These are phyloP conservation scores for Aplidium turbinatum DNA, from an alignment of 23 tunicate species.

Conservation along the genomic window DNA sequence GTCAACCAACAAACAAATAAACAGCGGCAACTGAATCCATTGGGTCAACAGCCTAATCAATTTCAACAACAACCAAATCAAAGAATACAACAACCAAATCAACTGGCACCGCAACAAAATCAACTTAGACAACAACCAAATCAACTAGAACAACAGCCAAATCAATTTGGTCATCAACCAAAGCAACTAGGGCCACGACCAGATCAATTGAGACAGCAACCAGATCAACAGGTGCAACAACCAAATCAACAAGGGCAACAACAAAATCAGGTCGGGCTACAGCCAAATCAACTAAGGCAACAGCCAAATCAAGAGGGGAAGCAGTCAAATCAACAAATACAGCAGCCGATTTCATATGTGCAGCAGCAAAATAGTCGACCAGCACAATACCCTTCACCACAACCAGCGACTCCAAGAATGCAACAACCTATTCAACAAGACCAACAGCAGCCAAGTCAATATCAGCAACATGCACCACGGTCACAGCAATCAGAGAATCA, in stretches of 20 bases:
- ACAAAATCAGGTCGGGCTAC: too few species aligned
- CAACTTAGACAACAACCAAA: background rate
- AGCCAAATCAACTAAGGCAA: background rate
- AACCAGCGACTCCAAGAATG: background rate
- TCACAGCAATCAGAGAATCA: conserved; percentile 6
- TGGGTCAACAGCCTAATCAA: conserved; percentile 19
- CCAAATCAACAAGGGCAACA: background rate
- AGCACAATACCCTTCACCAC: background rate
- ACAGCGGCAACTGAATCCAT: conserved; percentile 15
- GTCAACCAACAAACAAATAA: background rate
- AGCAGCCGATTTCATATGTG: too few species aligned
- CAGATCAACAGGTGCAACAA: background rate
- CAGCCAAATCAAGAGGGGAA: too few species aligned
- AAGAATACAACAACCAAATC: too few species aligned
- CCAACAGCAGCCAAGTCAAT: background rate
- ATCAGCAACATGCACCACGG: background rate
- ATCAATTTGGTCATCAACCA: background rate
- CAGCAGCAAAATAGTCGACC: background rate
- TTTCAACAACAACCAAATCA: conserved; percentile 16
- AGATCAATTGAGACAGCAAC: background rate
- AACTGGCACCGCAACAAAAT: conserved; percentile 10
- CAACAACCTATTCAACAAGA: background rate
- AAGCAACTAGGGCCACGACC: background rate
- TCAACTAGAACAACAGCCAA: too few species aligned
- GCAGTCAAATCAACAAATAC: too few species aligned